Evolutionary conservation across 2,888 invertebrate genomes (phyloP), one percentile per base, ranked within the genome.

Genomic region (Oligia fasciuncula): DNA sequence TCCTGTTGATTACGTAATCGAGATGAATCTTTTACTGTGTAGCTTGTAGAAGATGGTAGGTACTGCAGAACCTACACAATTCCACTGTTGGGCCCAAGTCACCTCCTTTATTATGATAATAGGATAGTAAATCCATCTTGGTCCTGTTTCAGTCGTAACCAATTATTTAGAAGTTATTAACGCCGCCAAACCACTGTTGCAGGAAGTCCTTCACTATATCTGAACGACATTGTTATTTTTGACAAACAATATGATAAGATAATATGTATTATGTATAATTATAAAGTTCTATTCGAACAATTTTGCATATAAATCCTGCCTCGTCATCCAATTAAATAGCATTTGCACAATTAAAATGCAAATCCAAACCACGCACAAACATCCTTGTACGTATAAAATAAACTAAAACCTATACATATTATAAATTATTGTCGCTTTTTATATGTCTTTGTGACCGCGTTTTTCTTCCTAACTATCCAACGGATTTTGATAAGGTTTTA

Each of bases 321-420:
- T 60, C 40, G 35, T 66, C 67, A 68, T 60, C 14, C 13, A 63
- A 77, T 63, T 49, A 54, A 72, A 77, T 43, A 77, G 8, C 54
- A 82, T 70, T 70, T 17, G 9, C 49, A 62, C 73, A 70, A 65
- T 83, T 40, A 69, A 79, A 79, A 74, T 84, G 73, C 43, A 79
- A 83, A 84, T 57, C n/a, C 4, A 57, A 69, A 66, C 49, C 4
- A 71, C 43, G 51, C 8, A 17, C 19, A 62, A 68, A 72, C 40
- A 72, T 72, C 60, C 68, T 62, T 73, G 4, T 60, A 23, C 1
- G 11, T n/a, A n/a, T 60, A 57, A 35, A 70, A 54, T 70, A 40
- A 70, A 40, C 54, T 40, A 40, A 35, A 69, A 69, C 5, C 13
- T 62, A 62, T 1, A 69, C 5, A 14, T 14, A 17, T 35, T 62